Conservation (phyloP, 2,113 vertebrate genomes). For the Cyrtonyx montezumae region DNA sequence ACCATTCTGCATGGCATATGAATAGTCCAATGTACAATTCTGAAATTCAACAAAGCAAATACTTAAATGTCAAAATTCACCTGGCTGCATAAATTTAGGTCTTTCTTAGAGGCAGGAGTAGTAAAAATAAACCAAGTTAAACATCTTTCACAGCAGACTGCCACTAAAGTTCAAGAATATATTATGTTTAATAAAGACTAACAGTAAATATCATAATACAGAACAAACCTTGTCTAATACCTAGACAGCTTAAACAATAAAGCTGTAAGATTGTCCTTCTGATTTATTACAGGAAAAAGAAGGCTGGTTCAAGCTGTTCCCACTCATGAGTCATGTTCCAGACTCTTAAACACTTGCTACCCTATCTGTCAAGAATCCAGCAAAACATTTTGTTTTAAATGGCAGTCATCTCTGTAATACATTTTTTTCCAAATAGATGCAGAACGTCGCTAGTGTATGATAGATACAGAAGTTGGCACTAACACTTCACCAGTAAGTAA, state of each 20-base stretch:
- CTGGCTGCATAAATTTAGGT: neutral
- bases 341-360: conserved; percentile 58
- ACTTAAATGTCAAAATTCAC: neutral
- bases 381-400: conserved; percentile 51
- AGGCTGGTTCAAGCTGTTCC: conserved; percentile 39
- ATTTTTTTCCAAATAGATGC: conserved; percentile 30
- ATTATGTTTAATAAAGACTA: conserved; percentile 1
- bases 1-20: neutral
- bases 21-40: neutral
- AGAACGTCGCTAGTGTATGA: neutral
- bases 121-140: conserved; percentile 20
- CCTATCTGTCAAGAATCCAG: conserved; percentile 52
- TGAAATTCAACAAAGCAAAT: conserved; percentile 3
- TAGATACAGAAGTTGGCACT: conserved; percentile 23
- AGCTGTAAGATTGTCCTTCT: neutral
- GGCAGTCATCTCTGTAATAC: conserved; percentile 6
- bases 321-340: conserved; percentile 52
- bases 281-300: conserved; percentile 29
- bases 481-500: neutral
- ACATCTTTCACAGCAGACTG: neutral
- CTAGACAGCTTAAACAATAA: neutral
- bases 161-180: neutral
- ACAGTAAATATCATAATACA: conserved; percentile 6
- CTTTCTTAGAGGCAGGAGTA: neutral
- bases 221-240: conserved; percentile 24